Percentiles rank a stretch among this genome's conserved stretches.
Evolutionary conservation across 2,113 vertebrate genomes (phyloP).

Genomic region (Malurus elegans): DNA sequence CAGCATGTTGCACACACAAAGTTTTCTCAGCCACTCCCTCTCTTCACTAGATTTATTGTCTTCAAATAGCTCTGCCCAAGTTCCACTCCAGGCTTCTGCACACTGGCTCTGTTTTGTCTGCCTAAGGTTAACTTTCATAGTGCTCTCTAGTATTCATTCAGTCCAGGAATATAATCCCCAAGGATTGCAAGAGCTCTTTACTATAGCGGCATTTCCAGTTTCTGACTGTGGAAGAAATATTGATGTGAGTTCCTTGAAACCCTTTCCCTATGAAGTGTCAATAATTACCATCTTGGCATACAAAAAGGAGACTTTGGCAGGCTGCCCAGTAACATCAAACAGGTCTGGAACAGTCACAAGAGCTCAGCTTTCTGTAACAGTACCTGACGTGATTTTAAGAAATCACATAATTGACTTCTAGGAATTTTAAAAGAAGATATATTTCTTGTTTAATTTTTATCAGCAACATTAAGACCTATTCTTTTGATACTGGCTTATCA

Average conservation of each 20-base stretch:
- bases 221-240: slow-evolving; percentile 71
- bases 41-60: background rate
- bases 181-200: slow-evolving; percentile 54
- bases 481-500: background rate
- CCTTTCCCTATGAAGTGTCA: slow-evolving; percentile 69
- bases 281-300: slow-evolving; percentile 73
- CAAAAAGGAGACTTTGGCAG: slow-evolving; percentile 72
- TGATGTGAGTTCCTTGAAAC: slow-evolving; percentile 74
- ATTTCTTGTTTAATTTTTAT: slow-evolving; percentile 10
- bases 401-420: slow-evolving; percentile 75
- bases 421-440: slow-evolving; percentile 38
- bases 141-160: background rate
- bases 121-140: background rate
- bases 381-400: slow-evolving; percentile 73
- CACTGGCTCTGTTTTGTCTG: background rate
- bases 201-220: slow-evolving; percentile 58
- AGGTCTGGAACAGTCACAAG: slow-evolving; percentile 70
- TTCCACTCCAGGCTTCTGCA: background rate
- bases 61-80: background rate
- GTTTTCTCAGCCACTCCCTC: background rate
- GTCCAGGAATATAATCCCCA: slow-evolving; percentile 34
- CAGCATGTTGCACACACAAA: background rate
- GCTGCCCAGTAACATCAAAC: slow-evolving; percentile 70
- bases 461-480: background rate
- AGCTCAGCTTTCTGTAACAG: slow-evolving; percentile 74